A percentile compares a stretch with the other conserved stretches of the same genome.
Evolutionary conservation across 2,113 vertebrate species (phyloP).

Genomic region (Cololabis saira): DNA sequence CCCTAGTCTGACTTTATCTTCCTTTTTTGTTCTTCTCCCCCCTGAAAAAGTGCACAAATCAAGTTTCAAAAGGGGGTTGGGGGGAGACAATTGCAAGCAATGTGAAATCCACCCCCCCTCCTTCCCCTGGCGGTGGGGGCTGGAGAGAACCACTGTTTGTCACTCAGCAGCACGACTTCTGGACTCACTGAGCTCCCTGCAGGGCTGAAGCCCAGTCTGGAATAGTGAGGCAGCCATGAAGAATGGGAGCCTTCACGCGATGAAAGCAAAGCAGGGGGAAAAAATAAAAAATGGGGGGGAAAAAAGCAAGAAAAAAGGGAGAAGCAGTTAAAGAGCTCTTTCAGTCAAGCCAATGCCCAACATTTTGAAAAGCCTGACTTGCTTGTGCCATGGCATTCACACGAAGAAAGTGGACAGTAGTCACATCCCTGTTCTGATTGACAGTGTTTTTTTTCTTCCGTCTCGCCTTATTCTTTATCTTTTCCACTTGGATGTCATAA

Average conservation of each 20-base stretch:
- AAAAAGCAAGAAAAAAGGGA: neutral
- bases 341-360: constrained; percentile 56
- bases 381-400: constrained; percentile 40
- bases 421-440: constrained; percentile 43
- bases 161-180: constrained; percentile 63
- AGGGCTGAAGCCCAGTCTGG: constrained; percentile 43
- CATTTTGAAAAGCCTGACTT: constrained; percentile 51
- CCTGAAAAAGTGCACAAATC: neutral
- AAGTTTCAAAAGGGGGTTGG: neutral
- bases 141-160: constrained; percentile 57
- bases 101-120: neutral
- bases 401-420: constrained; percentile 58
- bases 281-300: constrained; percentile 12
- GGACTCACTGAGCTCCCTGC: constrained; percentile 50
- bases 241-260: constrained; percentile 62
- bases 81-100: neutral
- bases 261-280: constrained; percentile 52
- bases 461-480: constrained; percentile 48
- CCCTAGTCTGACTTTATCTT: neutral
- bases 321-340: constrained; percentile 56
- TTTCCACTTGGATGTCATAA: constrained; percentile 47
- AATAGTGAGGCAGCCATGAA: constrained; percentile 59
- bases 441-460: constrained; percentile 10
- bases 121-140: constrained; percentile 8
- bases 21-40: neutral